Conservation (phyloP, 2,113 vertebrate species). For the Eulemur rufifrons region DNA sequence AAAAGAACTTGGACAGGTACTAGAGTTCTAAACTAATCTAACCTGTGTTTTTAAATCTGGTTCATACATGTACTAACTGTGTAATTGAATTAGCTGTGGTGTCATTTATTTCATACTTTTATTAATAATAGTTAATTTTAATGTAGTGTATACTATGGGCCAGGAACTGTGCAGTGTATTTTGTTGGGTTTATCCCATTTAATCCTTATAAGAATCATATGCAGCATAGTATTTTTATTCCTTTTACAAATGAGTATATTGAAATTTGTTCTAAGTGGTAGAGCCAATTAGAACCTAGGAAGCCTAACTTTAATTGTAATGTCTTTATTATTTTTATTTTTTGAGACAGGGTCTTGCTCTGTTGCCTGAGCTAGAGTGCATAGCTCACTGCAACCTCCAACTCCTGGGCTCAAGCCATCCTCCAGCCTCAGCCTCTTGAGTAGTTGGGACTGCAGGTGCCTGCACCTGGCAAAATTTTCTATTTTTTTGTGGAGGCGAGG, state of each 20-base stretch:
- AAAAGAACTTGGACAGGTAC: not conserved
- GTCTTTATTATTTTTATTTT: too few species aligned
- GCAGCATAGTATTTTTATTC: not conserved
- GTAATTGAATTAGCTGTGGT: not conserved
- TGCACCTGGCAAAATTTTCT: too few species aligned
- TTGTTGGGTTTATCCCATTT: not conserved
- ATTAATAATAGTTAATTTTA: not conserved
- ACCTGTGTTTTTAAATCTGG: not conserved
- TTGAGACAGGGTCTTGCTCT: too few species aligned
- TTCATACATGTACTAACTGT: not conserved
- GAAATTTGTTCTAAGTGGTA: not conserved
- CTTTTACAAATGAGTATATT: not conserved
- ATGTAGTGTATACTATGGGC: not conserved
- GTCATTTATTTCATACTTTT: not conserved
- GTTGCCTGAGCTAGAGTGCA: too few species aligned
- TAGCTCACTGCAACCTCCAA: too few species aligned
- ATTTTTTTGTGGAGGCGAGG: too few species aligned
- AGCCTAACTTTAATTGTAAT: not conserved
- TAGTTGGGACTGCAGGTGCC: too few species aligned
- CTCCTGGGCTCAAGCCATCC: too few species aligned
- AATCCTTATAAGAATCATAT: not conserved
- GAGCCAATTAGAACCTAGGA: not conserved
- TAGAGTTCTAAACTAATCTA: conserved; percentile 26
- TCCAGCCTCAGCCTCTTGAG: too few species aligned
- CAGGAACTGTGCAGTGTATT: not conserved